Evolutionary conservation across 2,113 vertebrate species (phyloP).

Genomic region (Odobenus rosmarus): DNA sequence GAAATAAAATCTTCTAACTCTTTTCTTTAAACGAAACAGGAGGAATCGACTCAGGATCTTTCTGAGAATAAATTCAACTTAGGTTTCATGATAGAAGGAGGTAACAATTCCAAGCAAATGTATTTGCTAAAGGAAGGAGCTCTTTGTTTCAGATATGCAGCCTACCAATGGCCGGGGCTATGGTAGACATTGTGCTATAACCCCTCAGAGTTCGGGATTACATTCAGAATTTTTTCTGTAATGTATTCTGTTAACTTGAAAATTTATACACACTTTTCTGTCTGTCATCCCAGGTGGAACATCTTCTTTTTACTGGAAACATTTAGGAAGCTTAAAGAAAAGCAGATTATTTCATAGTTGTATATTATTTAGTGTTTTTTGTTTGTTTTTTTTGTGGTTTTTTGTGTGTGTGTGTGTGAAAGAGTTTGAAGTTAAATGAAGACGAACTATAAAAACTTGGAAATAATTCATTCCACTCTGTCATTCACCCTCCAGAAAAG

Average conservation of each 20-base stretch:
- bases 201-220: not conserved
- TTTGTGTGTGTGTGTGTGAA: not conserved
- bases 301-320: not conserved
- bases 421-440: not conserved
- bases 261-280: not conserved
- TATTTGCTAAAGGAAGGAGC: not conserved
- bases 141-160: not conserved
- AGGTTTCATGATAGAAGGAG: not conserved
- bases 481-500: not conserved
- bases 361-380: not conserved
- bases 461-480: not conserved
- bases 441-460: not conserved
- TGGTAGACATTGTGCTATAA: not conserved
- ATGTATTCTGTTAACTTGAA: not conserved
- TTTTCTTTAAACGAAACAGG: not conserved
- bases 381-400: not conserved
- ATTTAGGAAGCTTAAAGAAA: not conserved
- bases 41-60: not conserved
- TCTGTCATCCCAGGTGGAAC: too few relatives aligned
- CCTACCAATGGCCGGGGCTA: fast-evolving
- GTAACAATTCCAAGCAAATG: not conserved
- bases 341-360: not conserved
- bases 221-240: not conserved
- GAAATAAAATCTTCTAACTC: not conserved
- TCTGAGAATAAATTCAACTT: not conserved